Percentiles rank a stretch among this genome's conserved stretches.
Evolutionary conservation across 2,888 invertebrate genomes (phyloP).

Genomic region (Ommatoiulus sabulosus): DNA sequence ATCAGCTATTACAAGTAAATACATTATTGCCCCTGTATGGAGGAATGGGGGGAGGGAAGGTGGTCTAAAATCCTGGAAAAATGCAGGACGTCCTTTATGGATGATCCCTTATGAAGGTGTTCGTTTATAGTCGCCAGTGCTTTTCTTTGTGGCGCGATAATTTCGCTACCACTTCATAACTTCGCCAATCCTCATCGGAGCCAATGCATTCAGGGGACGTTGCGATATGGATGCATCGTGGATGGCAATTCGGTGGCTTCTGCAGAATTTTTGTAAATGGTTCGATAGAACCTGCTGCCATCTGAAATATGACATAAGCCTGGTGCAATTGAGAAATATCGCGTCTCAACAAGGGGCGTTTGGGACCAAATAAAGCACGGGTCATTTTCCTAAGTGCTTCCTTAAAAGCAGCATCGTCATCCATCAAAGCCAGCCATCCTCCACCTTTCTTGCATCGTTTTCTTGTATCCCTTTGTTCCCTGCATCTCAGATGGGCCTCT

Average conservation of each 20-base stretch:
- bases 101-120: no score
- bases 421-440: constrained; percentile 21
- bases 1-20: no score
- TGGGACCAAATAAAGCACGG: constrained; percentile 11
- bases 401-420: constrained; percentile 48
- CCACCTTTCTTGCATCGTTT: neutral
- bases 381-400: constrained; percentile 44
- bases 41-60: no score
- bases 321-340: constrained; percentile 22
- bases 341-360: constrained; percentile 20
- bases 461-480: neutral
- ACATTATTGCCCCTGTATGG: no score
- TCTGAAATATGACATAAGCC: neutral
- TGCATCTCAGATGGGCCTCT: neutral
- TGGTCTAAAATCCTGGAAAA: no score
- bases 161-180: neutral
- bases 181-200: neutral
- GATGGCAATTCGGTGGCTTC: neutral
- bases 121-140: neutral
- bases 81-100: no score
- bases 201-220: neutral
- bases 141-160: neutral
- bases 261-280: neutral
- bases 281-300: neutral
- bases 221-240: neutral